phyloP scores from a whole-genome alignment of 2,797 vertebrate species.

The Spinus olivaceus region DNA sequence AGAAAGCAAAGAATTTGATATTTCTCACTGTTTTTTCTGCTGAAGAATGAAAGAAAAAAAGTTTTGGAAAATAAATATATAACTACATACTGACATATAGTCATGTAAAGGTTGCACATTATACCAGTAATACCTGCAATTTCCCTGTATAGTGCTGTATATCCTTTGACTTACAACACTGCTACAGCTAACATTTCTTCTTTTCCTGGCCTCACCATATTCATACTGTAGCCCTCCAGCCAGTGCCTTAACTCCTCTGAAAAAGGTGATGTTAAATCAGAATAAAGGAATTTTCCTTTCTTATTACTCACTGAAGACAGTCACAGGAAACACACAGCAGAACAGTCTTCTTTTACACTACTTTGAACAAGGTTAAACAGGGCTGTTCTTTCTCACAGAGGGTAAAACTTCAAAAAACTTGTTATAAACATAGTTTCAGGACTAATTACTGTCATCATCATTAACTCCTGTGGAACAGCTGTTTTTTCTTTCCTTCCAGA shows the following conservation, averaged over 20 bases:
- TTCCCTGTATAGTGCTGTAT: not conserved
- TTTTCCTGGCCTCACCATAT: not conserved
- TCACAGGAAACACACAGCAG: not conserved
- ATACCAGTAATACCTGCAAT: not conserved
- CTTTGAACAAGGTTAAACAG: not conserved
- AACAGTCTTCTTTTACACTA: not conserved
- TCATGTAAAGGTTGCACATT: not conserved
- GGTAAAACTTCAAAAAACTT: not conserved
- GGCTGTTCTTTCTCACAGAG: not conserved
- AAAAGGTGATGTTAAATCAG: not conserved
- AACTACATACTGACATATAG: not conserved
- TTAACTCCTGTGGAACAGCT: not conserved
- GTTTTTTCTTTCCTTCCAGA: not conserved
- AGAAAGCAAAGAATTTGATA: not conserved
- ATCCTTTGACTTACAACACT: not conserved
- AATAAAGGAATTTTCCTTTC: not conserved
- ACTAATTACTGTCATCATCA: not conserved
- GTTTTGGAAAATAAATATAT: not conserved
- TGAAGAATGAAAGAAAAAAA: not conserved
- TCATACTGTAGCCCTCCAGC: not conserved
- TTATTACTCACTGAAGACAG: not conserved
- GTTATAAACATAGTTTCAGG: not conserved
- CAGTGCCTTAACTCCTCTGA: not conserved
- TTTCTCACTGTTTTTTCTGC: not conserved
- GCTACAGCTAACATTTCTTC: not conserved